Percentiles rank a stretch among this genome's conserved stretches.
These are phyloP conservation scores for Phoenicopterus ruber DNA, from an alignment of 2,113 vertebrate genomes.

Conservation along the genomic window DNA sequence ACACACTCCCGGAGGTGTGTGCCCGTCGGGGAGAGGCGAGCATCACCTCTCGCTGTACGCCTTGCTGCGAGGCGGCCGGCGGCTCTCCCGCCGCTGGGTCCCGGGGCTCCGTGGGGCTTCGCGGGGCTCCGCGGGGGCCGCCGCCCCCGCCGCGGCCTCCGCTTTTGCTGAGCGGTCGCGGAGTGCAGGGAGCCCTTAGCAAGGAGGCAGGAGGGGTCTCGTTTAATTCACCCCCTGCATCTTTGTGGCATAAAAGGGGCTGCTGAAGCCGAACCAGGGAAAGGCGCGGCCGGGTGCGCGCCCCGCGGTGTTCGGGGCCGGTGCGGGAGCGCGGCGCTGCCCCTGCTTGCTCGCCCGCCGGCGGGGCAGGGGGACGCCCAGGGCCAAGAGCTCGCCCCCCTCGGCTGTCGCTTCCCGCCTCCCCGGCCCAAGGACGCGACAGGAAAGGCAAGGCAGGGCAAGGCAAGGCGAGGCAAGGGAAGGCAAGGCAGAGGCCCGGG, in stretches of 20 bases:
- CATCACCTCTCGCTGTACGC: accelerated
- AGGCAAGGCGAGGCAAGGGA: not conserved
- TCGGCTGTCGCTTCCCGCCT: too few species aligned
- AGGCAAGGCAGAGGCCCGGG: not conserved
- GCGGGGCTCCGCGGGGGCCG: not conserved
- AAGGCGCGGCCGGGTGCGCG: not conserved
- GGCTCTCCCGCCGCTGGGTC: not conserved
- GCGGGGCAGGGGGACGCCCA: too few species aligned
- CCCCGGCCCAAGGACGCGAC: not conserved
- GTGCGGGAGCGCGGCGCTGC: not conserved
- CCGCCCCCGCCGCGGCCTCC: not conserved
- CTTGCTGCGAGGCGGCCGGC: not conserved
- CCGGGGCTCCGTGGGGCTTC: not conserved
- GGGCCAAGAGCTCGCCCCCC: not conserved
- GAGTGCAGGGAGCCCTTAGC: not conserved
- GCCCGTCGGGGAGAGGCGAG: not conserved
- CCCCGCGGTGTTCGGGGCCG: not conserved
- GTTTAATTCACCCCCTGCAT: not conserved
- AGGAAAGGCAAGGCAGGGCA: not conserved
- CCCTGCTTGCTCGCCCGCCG: too few species aligned
- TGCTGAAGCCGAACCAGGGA: too few species aligned
- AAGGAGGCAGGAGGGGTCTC: too few species aligned
- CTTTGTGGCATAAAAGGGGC: not conserved
- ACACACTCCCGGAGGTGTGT: not conserved
- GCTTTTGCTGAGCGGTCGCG: not conserved